Conservation (phyloP, 2,797 vertebrate species). For the Helicolenus hilgendorfi region DNA sequence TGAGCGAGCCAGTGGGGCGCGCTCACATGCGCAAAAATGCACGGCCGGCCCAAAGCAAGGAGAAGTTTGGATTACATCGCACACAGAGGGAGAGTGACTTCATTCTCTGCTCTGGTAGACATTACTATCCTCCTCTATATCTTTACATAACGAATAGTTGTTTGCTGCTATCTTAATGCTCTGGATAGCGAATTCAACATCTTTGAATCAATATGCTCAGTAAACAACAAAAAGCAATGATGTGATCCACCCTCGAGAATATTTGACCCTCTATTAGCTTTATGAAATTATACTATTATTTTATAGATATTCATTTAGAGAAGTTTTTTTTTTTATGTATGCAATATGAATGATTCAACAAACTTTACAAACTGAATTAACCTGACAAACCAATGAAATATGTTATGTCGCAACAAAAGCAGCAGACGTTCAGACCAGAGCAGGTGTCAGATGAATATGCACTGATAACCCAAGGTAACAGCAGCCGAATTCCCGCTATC, state of each 20-base stretch:
- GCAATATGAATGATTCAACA: neutral
- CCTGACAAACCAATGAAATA: neutral
- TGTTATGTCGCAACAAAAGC: neutral
- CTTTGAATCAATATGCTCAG: neutral
- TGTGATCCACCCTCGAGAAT: neutral
- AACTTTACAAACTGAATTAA: neutral
- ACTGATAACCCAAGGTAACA: slow-evolving; percentile 12
- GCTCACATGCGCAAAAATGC: too few species aligned
- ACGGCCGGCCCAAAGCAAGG: too few species aligned
- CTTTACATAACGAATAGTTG: too few species aligned
- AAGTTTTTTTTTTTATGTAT: too few species aligned
- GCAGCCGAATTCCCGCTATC: neutral
- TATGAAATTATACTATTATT: neutral
- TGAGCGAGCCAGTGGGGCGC: too few species aligned
- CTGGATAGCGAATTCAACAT: too few species aligned
- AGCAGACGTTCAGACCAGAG: neutral
- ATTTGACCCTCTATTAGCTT: neutral
- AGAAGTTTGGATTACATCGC: too few species aligned
- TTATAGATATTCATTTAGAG: neutral
- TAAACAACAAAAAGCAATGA: neutral
- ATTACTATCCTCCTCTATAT: too few species aligned
- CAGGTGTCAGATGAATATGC: slow-evolving; percentile 13
- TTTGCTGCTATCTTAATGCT: too few species aligned
- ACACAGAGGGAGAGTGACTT: too few species aligned
- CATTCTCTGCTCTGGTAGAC: too few species aligned